Evolutionary conservation across 2,113 vertebrate species (phyloP).

Genomic region (Oophaga pumilio): DNA sequence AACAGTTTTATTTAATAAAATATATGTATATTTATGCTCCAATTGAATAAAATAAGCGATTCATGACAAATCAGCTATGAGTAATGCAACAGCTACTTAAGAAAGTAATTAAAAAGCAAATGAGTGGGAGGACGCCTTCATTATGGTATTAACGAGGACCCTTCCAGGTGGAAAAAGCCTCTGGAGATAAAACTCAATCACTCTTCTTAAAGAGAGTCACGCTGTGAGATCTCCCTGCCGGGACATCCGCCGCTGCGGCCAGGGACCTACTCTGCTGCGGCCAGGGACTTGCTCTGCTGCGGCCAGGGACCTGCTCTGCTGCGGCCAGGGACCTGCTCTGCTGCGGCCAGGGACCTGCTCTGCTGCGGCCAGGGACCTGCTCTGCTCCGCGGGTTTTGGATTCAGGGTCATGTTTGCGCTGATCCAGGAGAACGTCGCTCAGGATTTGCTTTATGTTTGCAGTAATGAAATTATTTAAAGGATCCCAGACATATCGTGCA

Average conservation of each 20-base stretch:
- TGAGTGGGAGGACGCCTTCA: slow-evolving; percentile 27
- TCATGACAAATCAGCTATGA: slow-evolving; percentile 17
- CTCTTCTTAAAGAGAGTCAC: slow-evolving; percentile 15
- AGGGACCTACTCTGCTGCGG: too few relatives aligned
- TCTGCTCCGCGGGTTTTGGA: too few relatives aligned
- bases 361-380: too few relatives aligned
- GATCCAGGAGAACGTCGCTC: too few relatives aligned
- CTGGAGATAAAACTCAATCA: slow-evolving; percentile 1
- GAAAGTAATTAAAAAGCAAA: slow-evolving; percentile 49
- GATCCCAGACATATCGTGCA: too few relatives aligned
- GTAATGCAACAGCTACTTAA: slow-evolving; percentile 21
- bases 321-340: too few relatives aligned
- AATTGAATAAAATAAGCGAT: neutral
- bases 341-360: neutral
- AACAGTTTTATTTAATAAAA: neutral
- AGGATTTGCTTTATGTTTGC: too few relatives aligned
- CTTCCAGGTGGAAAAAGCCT: slow-evolving; percentile 18
- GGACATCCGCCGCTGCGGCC: neutral
- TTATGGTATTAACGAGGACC: slow-evolving; percentile 21
- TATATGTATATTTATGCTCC: too few relatives aligned
- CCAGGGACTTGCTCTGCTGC: too few relatives aligned
- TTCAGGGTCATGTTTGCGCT: too few relatives aligned
- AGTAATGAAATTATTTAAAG: too few relatives aligned
- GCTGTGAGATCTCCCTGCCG: neutral
- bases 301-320: neutral